phyloP scores from a whole-genome alignment of 2,888 invertebrate species.

The Drosophila nigricruria region DNA sequence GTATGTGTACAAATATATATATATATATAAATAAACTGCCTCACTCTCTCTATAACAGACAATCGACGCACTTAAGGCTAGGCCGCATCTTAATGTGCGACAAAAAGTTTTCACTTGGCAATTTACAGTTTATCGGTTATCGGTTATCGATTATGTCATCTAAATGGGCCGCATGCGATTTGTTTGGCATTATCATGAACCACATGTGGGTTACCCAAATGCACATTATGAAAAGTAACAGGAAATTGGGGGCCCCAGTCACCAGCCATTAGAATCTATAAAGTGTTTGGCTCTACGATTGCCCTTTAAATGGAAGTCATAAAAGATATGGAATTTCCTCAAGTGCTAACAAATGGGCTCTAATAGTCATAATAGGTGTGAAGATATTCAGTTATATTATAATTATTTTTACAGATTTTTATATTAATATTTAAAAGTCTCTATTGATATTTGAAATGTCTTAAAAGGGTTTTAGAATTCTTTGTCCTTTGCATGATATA shows the following conservation, averaged over 20 bases:
- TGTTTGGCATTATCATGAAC: slow-evolving; percentile 55
- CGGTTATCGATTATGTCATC: slow-evolving; percentile 78
- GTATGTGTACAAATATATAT: background rate
- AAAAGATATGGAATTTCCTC: background rate
- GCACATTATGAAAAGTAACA: slow-evolving; percentile 30
- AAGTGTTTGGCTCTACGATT: slow-evolving; percentile 13
- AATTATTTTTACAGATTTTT: background rate
- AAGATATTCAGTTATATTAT: background rate
- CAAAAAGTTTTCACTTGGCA: slow-evolving; percentile 68
- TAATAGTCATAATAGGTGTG: background rate
- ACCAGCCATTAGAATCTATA: slow-evolving; percentile 38
- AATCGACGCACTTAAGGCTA: slow-evolving; percentile 51
- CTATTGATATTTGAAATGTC: no score
- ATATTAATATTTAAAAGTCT: no score
- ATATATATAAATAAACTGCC: background rate
- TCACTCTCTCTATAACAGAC: slow-evolving; percentile 33
- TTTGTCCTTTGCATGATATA: no score
- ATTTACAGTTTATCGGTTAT: slow-evolving; percentile 80
- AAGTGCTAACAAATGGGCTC: background rate
- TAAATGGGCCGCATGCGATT: slow-evolving; percentile 75
- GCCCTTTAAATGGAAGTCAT: background rate
- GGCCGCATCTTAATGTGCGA: slow-evolving; percentile 72
- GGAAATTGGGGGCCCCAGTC: slow-evolving; percentile 21
- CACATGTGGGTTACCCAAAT: slow-evolving; percentile 32
- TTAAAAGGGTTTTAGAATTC: no score